Evolutionary conservation across 2,888 invertebrate genomes (phyloP).

Genomic region (Tachina fera): DNA sequence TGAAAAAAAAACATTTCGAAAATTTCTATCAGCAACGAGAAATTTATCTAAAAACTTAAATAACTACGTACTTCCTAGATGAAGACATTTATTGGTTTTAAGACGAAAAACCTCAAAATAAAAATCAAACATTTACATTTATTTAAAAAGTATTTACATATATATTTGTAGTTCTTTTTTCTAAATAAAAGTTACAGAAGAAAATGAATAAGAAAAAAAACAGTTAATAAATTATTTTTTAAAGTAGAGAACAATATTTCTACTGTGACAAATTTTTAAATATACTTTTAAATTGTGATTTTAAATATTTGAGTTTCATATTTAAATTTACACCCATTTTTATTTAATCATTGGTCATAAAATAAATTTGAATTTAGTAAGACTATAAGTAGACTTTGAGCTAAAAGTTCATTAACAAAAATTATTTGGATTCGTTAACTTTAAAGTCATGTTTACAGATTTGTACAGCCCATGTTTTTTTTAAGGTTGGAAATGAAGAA

Average conservation of each 20-base stretch:
- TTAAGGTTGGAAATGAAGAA: too few relatives aligned
- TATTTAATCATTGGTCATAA: too few relatives aligned
- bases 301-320: not conserved
- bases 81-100: constrained; percentile 63
- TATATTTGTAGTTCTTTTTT: constrained; percentile 56
- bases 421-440: too few relatives aligned
- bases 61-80: constrained; percentile 51
- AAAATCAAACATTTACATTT: constrained; percentile 44
- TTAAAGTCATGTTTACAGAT: too few relatives aligned
- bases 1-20: constrained; percentile 15
- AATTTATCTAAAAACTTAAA: constrained; percentile 19
- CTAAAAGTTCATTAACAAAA: too few relatives aligned
- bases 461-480: too few relatives aligned
- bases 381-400: too few relatives aligned
- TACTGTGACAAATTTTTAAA: constrained; percentile 18
- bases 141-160: constrained; percentile 43
- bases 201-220: not conserved
- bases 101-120: constrained; percentile 24
- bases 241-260: constrained; percentile 4
- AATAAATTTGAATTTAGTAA: too few relatives aligned
- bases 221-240: not conserved
- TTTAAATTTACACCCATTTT: too few relatives aligned
- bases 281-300: constrained; percentile 19
- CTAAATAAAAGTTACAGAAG: constrained; percentile 59
- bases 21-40: constrained; percentile 23